Conservation (phyloP, 2,113 vertebrate genomes). For the Callospermophilus lateralis region DNA sequence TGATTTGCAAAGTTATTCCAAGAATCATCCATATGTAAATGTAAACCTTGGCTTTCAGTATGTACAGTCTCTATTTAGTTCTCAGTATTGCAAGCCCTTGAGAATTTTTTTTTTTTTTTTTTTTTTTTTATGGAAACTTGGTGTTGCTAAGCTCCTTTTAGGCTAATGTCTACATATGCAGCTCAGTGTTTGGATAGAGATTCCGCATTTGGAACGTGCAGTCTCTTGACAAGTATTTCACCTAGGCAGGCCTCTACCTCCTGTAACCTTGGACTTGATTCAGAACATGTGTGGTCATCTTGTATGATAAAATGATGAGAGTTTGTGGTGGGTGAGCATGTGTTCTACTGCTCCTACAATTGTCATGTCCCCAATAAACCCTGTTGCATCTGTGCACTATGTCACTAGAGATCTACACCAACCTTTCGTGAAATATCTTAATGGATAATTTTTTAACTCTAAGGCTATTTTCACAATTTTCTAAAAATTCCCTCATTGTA, state of each 20-base stretch:
- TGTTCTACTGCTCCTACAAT: neutral
- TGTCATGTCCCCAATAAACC: neutral
- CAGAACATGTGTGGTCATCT: neutral
- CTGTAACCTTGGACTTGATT: neutral
- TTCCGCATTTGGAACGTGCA: neutral
- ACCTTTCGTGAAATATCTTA: neutral
- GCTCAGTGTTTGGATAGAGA: neutral
- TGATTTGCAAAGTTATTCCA: neutral
- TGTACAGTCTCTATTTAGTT: neutral
- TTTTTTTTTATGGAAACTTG: neutral
- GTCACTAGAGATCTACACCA: neutral
- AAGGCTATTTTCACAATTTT: neutral
- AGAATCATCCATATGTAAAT: neutral
- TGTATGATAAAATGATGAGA: neutral
- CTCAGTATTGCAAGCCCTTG: neutral
- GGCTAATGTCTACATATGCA: neutral
- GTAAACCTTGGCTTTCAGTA: neutral
- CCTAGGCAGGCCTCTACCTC: rapidly evolving
- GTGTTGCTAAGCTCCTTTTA: neutral
- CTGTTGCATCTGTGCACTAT: neutral
- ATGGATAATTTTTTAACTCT: neutral
- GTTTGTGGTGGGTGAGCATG: rapidly evolving
- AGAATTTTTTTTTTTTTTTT: neutral
- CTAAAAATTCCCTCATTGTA: neutral
- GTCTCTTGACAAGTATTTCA: neutral